Evolutionary conservation across 1,140 invertebrate species (phyloP).

Genomic region (Meloidogyne chitwoodi): DNA sequence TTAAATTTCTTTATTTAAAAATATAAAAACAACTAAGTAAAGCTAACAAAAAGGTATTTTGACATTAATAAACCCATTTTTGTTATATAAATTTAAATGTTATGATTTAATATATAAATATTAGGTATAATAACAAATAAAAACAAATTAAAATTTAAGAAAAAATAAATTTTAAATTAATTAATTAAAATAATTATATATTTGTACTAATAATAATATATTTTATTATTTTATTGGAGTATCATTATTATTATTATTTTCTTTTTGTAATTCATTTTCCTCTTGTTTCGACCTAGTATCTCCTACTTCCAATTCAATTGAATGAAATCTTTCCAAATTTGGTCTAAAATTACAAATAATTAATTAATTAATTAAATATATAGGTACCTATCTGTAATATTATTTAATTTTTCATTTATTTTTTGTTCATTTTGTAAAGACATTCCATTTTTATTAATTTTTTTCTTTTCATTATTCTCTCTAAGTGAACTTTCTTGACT

Average conservation of each 20-base stretch:
- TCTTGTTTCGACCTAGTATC: neutral
- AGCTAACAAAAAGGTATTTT: too few relatives aligned
- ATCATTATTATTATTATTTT: neutral
- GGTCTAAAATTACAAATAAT: neutral
- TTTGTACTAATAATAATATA: too few relatives aligned
- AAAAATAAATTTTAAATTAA: too few relatives aligned
- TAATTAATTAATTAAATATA: neutral
- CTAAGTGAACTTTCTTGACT: conserved; percentile 13
- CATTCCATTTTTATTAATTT: neutral
- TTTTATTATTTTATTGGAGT: neutral
- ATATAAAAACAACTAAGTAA: too few relatives aligned
- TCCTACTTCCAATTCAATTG: neutral
- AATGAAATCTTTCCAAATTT: conserved; percentile 10
- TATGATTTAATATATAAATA: too few relatives aligned
- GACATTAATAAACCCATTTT: too few relatives aligned
- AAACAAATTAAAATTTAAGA: too few relatives aligned
- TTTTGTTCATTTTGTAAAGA: neutral
- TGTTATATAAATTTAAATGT: too few relatives aligned
- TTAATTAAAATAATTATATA: too few relatives aligned
- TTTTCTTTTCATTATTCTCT: neutral
- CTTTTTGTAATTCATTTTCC: neutral
- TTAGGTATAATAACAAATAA: too few relatives aligned
- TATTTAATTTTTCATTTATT: neutral
- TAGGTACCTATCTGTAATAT: neutral
- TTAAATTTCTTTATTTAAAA: too few relatives aligned